Conservation (phyloP, 37 sponge, comb jelly and placozoan species). For the Lycopodina hypogea region DNA sequence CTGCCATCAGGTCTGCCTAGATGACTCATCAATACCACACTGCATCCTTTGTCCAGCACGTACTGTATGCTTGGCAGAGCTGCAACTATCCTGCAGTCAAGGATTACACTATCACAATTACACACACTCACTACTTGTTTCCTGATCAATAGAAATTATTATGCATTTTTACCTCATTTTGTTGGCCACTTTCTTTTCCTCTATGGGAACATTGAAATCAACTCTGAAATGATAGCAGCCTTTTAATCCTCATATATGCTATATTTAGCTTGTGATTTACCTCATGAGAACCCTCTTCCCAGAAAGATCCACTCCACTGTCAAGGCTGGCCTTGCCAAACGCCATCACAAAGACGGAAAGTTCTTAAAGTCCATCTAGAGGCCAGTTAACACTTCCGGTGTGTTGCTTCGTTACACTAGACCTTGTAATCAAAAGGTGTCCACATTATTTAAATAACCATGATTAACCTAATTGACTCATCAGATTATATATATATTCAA, state of each 20-base stretch:
- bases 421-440: too few species aligned
- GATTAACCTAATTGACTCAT: too few species aligned
- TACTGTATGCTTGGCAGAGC: constrained; percentile 92
- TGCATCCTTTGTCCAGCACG: constrained; percentile 73
- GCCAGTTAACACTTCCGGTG: too few species aligned
- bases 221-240: constrained; percentile 51
- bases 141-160: not conserved
- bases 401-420: too few species aligned
- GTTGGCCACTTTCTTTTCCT: constrained; percentile 77
- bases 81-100: constrained; percentile 78
- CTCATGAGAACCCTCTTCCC: constrained; percentile 87
- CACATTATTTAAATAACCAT: too few species aligned
- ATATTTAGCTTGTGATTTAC: constrained; percentile 9
- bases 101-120: not conserved
- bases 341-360: too few species aligned
- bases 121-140: too few species aligned
- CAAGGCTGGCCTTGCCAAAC: constrained; percentile 68
- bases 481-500: too few species aligned
- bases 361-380: too few species aligned
- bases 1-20: constrained; percentile 93
- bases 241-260: not conserved
- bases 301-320: constrained; percentile 44
- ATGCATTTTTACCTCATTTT: constrained; percentile 65
- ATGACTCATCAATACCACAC: constrained; percentile 94
- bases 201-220: constrained; percentile 95